Base-by-base conservation (phyloP, 2,888 invertebrate genomes). In the Ophion ventricosus region DNA sequence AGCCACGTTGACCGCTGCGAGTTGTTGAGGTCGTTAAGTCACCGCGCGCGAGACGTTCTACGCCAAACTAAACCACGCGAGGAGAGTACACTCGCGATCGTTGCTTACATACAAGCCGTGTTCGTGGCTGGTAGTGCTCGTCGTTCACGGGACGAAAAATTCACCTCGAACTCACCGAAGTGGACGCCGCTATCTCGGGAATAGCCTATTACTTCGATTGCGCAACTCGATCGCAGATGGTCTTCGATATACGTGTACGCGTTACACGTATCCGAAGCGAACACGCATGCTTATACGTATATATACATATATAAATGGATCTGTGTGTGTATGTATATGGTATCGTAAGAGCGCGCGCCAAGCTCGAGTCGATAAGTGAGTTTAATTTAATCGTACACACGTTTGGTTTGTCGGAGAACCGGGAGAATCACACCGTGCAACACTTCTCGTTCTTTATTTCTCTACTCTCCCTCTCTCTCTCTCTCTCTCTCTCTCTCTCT, bases 201-300 rank as follows among this genome's bases (percentile, higher is more conserved):
- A 86, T 87, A 74, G 82, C 85, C 83, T 82, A 86, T 87, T 86
- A 86, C 84, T 75, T 77, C 69, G 85, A 87, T 87, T 86, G 82
- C 84, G 72, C 82, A 86, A 86, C 81, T 75, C 74, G 85, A 83
- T 86, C 83, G 73, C 85, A 85, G 85, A 86, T 86, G 85, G 76
- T 85, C 67, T 75, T 75, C 82, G 82, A 82, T 76, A 79, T 80
- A 74, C 35, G 35, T 78, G 67, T 61, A 56, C 43, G 61, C 26
- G 35, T 17, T 67, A 26, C 70, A 59, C 26, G 64, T 23, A 35
- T 70, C 2, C 43, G 14, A 43, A 14, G n/a, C 10, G 43, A 2
- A 43, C 43, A 43, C 43, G 2, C 43, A 70, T 23, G 25, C 14
- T 26, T 25, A 49, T n/a, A 70, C 2, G 43, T 17, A 74, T 7